Base-by-base conservation (phyloP, 2,888 invertebrate species). In the Epirrhoe tristata region DNA sequence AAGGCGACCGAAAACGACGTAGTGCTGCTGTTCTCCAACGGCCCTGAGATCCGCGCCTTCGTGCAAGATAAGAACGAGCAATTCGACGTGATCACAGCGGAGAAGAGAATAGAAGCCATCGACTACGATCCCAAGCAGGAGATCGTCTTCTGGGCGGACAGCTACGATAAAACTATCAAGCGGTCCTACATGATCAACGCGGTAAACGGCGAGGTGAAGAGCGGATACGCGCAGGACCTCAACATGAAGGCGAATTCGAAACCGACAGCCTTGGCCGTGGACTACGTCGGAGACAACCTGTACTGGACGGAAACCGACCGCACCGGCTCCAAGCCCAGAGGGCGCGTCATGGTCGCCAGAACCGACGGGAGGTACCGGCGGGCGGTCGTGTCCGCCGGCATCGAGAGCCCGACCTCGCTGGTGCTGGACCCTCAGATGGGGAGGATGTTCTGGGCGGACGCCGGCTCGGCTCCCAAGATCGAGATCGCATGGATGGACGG, bases 401-500 rank as follows among this genome's bases (percentile, higher is more conserved):
- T 99, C 16, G 98, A 98, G 78, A 95, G 96, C 76, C 99, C 99
- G 0, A 97, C 98, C 0, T 97, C 98, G 0, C 92, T 99, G 17
- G 98, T 95, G 0, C 95, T 99, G 0, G 98, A 99, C 91, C 98
- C 98, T 0, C 96, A 97, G 75, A 86, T 95, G 68, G 98, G 99
- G 0, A 94, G 95, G 73, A 96, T 99, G 95, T 98, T 97, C 89
- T 99, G 99, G 98, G 95, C 98, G 0, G 99, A 99, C 86, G 96
- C 97, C 0, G 98, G 99, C 5, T 96, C 96, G 0, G 96, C 96
- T 3, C 98, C 98, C 0, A 99, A 98, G 88, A 98, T 99, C 70
- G 99, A 99, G 86, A 95, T 96, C 4, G 95, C 98, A 1, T 99
- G 99, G 98, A 98, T 99, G 98, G 99, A 99, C 82, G 99, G 99